Evolutionary conservation across 2,888 invertebrate species (phyloP), one percentile per base, ranked within the genome.

Genomic region (Spisula subtruncata): DNA sequence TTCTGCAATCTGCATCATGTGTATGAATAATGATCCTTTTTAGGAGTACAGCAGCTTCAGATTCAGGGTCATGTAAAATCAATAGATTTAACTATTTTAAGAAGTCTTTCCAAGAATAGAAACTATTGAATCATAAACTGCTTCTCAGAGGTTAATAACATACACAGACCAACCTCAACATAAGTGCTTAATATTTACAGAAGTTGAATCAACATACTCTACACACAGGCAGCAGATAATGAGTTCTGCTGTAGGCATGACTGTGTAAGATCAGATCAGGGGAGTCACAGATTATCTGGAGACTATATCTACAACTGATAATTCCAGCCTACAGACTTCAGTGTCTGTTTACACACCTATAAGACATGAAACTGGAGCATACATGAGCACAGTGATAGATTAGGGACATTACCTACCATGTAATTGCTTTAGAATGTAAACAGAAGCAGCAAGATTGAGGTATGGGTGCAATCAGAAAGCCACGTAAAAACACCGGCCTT

Each of bases 291-390:
- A 85, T 81, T 85, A 60, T 66, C 56, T 86, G 54, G 81, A 88
- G 81, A 85, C 85, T 85, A 85, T 84, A 80, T 83, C 83, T 66
- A 85, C 86, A 81, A 60, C 85, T 85, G 88, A 88, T 88, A 85
- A 85, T 48, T 80, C 54, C 60, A 60, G 32, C 81, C 51, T 60
- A 48, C 83, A 35, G 83, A 83, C 48, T 75, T 75, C 75, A 75
- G 75, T 80, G 83, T 85, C 81, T 89, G 87, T 87, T 87, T 89
- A 89, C 90, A 90, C 87, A 87, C 84, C 79, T 82, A 80, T 60
- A 75, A 75, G 83, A 54, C 85, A 85, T 81, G 82, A 85, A 83
- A 66, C 46, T 41, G 66, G 46, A 32, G 25, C 60, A 83, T 66
- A 83, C 46, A 83, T 83, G 41, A 51, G 16, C 46, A 5, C n/a